Conservation (phyloP, 2,888 invertebrate species). For the Scaptomyza flava region DNA sequence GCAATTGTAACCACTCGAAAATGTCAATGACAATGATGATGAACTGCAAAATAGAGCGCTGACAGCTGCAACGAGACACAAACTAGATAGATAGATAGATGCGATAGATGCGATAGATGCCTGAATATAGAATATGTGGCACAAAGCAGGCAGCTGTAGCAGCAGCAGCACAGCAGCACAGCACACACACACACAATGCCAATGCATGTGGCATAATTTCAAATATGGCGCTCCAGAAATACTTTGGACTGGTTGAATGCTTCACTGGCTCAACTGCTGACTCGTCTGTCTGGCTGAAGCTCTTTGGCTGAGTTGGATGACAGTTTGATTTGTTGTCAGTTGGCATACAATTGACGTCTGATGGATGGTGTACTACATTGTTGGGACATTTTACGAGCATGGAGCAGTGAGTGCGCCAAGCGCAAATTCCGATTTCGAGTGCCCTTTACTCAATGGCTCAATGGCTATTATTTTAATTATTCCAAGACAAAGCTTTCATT, state of each 20-base stretch:
- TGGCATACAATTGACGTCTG: constrained; percentile 78
- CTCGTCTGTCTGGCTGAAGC: constrained; percentile 32
- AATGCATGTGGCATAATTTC: constrained; percentile 74
- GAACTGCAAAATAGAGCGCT: constrained; percentile 79
- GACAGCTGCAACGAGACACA: constrained; percentile 77
- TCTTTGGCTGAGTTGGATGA: constrained; percentile 59
- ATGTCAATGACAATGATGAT: constrained; percentile 79
- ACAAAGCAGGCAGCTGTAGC: constrained; percentile 32
- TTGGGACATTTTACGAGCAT: constrained; percentile 66
- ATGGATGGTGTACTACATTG: constrained; percentile 79
- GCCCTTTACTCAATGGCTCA: constrained; percentile 28
- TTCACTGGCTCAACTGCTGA: constrained; percentile 49
- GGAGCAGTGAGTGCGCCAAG: constrained; percentile 18
- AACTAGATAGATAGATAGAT: constrained; percentile 56
- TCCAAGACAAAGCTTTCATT: constrained; percentile 27
- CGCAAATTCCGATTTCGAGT: constrained; percentile 27
- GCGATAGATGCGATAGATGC: constrained; percentile 34
- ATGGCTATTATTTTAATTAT: constrained; percentile 58
- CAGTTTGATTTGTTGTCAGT: constrained; percentile 80
- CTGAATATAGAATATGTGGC: constrained; percentile 51
- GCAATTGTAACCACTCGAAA: constrained; percentile 78
- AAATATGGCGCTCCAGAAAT: constrained; percentile 75
- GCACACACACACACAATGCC: constrained; percentile 35
- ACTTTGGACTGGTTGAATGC: constrained; percentile 73
- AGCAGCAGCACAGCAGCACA: constrained; percentile 3